Evolutionary conservation across 2,888 invertebrate species (phyloP), one percentile per base, ranked within the genome.

Genomic region (Ellobium chinense): DNA sequence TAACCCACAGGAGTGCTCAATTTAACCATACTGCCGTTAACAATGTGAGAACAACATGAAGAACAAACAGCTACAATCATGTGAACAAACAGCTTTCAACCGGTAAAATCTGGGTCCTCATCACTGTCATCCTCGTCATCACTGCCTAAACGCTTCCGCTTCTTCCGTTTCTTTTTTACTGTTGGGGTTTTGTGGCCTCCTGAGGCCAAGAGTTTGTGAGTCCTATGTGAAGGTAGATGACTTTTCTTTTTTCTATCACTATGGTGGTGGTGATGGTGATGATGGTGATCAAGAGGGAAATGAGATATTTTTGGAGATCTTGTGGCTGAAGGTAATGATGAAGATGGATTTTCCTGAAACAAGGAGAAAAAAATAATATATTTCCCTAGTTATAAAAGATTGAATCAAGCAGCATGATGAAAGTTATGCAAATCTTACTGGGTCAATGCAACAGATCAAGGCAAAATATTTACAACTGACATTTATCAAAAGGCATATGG

Each of bases 61-160:
- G 36, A 80, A 70, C 62, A 77, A 37, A 54, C 70, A 73, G 54
- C 18, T 21, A 78, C 37, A 56, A 65, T 36, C 29, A 77, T 34
- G 54, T 21, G 14, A 34, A 79, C 34, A 69, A 80, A 80, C 77
- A 76, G 21, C 63, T 76, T 80, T 90, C 92, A 75, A 91, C 92
- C 85, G 88, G 88, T 87, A 87, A 89, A 91, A 74, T 91, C 91
- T 54, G 89, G 90, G 80, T 91, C 91, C 72, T 85, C 85, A 63
- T 90, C 89, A 82, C 86, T 87, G 78, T 85, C 87, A 73, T 91
- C 91, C 60, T 88, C 88, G 82, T 88, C 88, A 83, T 89, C 90
- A 81, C 86, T 87, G 27, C 84, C 85, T 31, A 88, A 85, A 39
- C 87, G 86, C 79, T 85, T 87, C 80, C 89, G 86, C 80, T 88